Evolutionary conservation across 2,113 vertebrate genomes (phyloP).

Genomic region (Chlorodrepanis virens): DNA sequence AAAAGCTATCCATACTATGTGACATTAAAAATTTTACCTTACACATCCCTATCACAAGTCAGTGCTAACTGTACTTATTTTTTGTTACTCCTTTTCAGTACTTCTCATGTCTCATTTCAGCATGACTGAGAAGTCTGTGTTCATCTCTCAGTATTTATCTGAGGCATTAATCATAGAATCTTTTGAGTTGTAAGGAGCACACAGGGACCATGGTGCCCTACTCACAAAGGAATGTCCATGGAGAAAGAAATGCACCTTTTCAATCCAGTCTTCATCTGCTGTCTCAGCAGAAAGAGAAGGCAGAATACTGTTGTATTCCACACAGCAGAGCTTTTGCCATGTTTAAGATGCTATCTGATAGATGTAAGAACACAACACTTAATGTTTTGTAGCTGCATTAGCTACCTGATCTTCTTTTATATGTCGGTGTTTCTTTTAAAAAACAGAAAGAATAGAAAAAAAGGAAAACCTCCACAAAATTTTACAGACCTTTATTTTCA

Average conservation of each 20-base stretch:
- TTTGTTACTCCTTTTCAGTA: not conserved
- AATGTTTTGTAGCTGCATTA: not conserved
- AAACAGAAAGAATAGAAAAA: not conserved
- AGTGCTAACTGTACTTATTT: not conserved
- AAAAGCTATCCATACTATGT: not conserved
- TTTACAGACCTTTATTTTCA: not conserved
- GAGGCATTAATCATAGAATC: not conserved
- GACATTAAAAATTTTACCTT: not conserved
- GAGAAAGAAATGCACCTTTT: not conserved
- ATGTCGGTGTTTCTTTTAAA: not conserved
- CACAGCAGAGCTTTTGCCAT: not conserved
- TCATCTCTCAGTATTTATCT: not conserved
- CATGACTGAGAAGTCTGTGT: not conserved
- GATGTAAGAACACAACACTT: not conserved
- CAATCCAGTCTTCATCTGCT: not conserved
- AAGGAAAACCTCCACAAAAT: not conserved
- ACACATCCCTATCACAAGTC: not conserved
- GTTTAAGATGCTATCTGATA: not conserved
- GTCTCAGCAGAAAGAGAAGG: not conserved
- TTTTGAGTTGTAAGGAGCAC: not conserved
- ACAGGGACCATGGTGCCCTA: rapidly evolving
- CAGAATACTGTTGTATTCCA: not conserved
- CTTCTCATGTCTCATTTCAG: not conserved
- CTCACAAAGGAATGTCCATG: not conserved
- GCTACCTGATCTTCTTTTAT: not conserved